These are phyloP conservation scores for Zoanthus sociatus DNA, from an alignment of 92 coral and sea anemone species.

Conservation along the genomic window DNA sequence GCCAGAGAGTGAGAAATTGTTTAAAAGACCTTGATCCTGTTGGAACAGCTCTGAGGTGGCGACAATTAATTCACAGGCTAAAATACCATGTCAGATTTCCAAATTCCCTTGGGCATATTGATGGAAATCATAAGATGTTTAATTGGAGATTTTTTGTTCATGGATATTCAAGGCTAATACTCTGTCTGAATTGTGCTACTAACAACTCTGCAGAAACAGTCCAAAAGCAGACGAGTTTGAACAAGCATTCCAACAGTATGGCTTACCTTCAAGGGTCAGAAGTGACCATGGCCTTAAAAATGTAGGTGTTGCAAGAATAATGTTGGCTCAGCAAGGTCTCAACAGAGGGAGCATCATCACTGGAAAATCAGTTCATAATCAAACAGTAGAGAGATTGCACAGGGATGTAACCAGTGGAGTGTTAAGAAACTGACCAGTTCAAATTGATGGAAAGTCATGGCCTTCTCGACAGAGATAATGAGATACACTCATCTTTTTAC, in stretches of 20 bases:
- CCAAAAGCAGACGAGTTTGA: background rate
- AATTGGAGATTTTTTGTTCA: slow-evolving; percentile 10
- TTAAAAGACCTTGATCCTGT: slow-evolving; percentile 15
- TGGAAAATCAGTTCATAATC: too few relatives aligned
- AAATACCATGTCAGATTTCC: slow-evolving; percentile 16
- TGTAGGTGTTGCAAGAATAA: too few relatives aligned
- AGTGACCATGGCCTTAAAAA: too few relatives aligned
- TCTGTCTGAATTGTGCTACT: slow-evolving; percentile 16
- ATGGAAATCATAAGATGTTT: background rate
- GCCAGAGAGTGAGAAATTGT: slow-evolving; percentile 19
- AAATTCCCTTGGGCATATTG: slow-evolving; percentile 10
- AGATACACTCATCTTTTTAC: too few relatives aligned
- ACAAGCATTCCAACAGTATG: slow-evolving; percentile 14
- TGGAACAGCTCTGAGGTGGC: slow-evolving; percentile 21
- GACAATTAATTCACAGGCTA: slow-evolving; percentile 12
- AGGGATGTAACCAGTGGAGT: too few relatives aligned
- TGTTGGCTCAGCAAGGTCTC: too few relatives aligned
- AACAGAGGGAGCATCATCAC: too few relatives aligned
- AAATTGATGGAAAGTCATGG: too few relatives aligned
- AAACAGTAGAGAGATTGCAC: too few relatives aligned
- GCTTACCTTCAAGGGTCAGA: slow-evolving; percentile 16
- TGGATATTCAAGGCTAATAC: slow-evolving; percentile 22
- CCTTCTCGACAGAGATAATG: too few relatives aligned
- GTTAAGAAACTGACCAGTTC: too few relatives aligned
- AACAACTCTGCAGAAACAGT: slow-evolving; percentile 18